Evolutionary conservation across 1,140 invertebrate genomes (phyloP), one percentile per base, ranked within the genome.

Genomic region (Magallana gigas): DNA sequence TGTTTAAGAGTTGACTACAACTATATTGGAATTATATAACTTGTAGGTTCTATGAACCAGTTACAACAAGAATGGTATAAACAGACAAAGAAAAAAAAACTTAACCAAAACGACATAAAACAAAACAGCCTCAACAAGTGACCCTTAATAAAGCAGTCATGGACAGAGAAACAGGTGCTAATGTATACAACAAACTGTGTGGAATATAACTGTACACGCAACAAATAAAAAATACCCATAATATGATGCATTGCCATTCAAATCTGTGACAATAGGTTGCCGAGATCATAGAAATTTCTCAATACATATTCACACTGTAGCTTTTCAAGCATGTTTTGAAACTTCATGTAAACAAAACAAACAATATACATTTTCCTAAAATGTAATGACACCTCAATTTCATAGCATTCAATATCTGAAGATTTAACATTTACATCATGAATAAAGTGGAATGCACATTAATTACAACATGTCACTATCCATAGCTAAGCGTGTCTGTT

Each of bases 401-500:
- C 36, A 48, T 48, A 48, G 36, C 36, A 48, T 48, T 48, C 36
- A 48, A 48, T 48, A 48, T 48, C 36, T 23, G 23, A 48, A 48
- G 36, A 48, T 48, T 48, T 48, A 48, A 48, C 36, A 36, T 23
- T 76, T 76, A 76, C 23, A 76, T 76, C 68, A 76, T 76, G 9
- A 76, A 48, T 76, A 18, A 23, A 71, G 29, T 71, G 68, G 68
- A 23, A 36, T 36, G 68, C 9, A 76, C 12, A 29, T 23, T 29
- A 83, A 57, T 91, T 87, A 94, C 58, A 94, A 88, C 93, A 94
- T 94, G 82, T 94, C 93, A 87, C 93, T 94, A 83, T 94, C 93
- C 92, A 94, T 93, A 11, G 91, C 88, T 57, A 18, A 68, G 23
- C 80, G 85, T 56, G 68, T 60, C 48, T 82, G 59, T 84, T 87